Conservation (phyloP, 2,113 vertebrate genomes). For the Hucho hucho region DNA sequence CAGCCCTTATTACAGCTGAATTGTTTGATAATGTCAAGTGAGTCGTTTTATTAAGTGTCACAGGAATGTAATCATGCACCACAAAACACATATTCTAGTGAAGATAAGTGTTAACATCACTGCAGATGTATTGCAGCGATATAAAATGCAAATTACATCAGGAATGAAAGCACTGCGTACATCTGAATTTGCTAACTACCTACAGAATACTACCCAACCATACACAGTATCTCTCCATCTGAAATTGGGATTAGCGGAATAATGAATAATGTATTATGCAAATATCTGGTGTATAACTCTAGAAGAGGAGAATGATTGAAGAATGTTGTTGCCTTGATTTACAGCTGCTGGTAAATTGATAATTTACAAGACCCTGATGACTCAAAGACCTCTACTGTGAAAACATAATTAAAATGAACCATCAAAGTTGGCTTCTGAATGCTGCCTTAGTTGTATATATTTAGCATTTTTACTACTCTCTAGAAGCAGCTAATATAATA, state of each 20-base stretch:
- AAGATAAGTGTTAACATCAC: constrained; percentile 58
- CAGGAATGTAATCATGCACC: constrained; percentile 61
- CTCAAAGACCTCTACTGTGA: too few relatives aligned
- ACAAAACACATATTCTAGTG: constrained; percentile 52
- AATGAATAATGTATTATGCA: constrained; percentile 75
- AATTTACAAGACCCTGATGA: constrained; percentile 25
- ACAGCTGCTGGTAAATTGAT: constrained; percentile 50
- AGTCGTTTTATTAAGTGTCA: constrained; percentile 61
- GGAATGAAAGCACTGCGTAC: constrained; percentile 49
- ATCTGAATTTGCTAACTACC: constrained; percentile 65
- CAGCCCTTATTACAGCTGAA: constrained; percentile 53
- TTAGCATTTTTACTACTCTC: too few relatives aligned
- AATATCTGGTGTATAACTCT: constrained; percentile 63
- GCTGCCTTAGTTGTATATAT: too few relatives aligned
- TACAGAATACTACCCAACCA: constrained; percentile 61
- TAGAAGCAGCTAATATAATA: too few relatives aligned
- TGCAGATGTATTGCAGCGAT: constrained; percentile 22
- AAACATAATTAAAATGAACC: too few relatives aligned
- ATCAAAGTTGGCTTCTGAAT: too few relatives aligned
- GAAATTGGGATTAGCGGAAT: constrained; percentile 60
- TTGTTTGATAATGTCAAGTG: constrained; percentile 69
- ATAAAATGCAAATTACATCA: constrained; percentile 61
- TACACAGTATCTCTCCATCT: constrained; percentile 60
- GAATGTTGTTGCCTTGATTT: constrained; percentile 56
- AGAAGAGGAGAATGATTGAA: too few relatives aligned